Evolutionary conservation across 2,797 vertebrate genomes (phyloP).

Genomic region (Sebastes dallii): DNA sequence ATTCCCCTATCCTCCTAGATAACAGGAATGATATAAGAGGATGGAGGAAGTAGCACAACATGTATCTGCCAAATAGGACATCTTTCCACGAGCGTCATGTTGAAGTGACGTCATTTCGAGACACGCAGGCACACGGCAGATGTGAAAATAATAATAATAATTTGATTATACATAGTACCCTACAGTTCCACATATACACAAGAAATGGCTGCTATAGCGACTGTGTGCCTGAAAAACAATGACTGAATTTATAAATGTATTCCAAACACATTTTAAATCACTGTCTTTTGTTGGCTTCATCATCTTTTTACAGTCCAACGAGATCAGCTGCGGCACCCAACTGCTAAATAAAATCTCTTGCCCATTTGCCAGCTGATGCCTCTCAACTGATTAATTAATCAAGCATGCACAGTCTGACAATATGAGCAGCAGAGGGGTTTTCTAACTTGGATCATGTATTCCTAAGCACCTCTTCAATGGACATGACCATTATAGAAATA

Average conservation of each 20-base stretch:
- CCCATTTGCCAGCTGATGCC: not conserved
- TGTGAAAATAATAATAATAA: not conserved
- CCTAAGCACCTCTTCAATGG: not conserved
- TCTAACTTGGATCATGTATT: not conserved
- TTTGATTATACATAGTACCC: not conserved
- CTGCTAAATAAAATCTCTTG: slow-evolving; percentile 13
- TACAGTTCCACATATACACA: not conserved
- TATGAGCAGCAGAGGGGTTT: too few relatives aligned
- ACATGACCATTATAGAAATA: not conserved
- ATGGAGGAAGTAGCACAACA: slow-evolving; percentile 9
- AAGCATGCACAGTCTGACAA: not conserved
- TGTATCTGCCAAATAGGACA: slow-evolving; percentile 12
- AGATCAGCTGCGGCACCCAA: slow-evolving; percentile 17
- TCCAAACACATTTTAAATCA: not conserved
- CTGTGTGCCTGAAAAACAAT: not conserved
- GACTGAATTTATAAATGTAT: not conserved
- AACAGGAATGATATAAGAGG: not conserved
- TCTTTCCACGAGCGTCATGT: not conserved
- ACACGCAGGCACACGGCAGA: not conserved
- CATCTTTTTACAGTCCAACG: slow-evolving; percentile 1
- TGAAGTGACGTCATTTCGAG: not conserved
- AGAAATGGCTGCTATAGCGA: not conserved
- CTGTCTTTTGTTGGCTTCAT: not conserved
- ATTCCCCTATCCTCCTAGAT: not conserved
- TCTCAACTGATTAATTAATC: slow-evolving; percentile 9